Percentiles rank a stretch among this genome's conserved stretches.
These are phyloP conservation scores for Corapipo altera DNA, from an alignment of 2,113 vertebrate species.

Conservation along the genomic window DNA sequence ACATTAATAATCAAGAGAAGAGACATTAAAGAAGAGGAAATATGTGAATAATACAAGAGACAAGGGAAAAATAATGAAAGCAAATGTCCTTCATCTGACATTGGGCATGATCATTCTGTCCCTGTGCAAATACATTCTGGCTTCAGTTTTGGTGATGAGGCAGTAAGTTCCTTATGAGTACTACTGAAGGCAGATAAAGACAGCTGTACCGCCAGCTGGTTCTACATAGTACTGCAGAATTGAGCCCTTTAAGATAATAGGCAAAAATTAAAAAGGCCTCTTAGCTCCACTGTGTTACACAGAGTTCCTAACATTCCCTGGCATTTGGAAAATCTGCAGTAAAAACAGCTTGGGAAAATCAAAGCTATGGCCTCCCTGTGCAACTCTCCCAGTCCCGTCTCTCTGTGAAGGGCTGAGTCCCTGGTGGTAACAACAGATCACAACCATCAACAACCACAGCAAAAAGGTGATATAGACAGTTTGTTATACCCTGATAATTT, in stretches of 20 bases:
- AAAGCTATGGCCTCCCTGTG: background rate
- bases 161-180: background rate
- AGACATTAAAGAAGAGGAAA: constrained; percentile 59
- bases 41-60: constrained; percentile 66
- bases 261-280: background rate
- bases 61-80: constrained; percentile 56
- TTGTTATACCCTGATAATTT: background rate
- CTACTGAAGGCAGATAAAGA: background rate
- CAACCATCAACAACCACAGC: background rate
- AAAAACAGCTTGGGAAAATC: background rate
- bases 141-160: constrained; percentile 17
- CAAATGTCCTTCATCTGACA: constrained; percentile 40
- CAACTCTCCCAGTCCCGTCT: background rate
- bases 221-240: background rate
- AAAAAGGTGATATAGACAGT: background rate
- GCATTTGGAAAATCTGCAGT: background rate
- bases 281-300: background rate
- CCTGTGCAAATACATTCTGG: constrained; percentile 27
- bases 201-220: background rate
- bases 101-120: constrained; percentile 31
- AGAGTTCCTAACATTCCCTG: background rate
- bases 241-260: background rate
- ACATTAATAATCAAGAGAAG: constrained; percentile 62
- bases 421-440: background rate
- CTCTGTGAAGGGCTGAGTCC: background rate